phyloP scores from a whole-genome alignment of 2,113 vertebrate genomes.

The Megalops atlanticus region DNA sequence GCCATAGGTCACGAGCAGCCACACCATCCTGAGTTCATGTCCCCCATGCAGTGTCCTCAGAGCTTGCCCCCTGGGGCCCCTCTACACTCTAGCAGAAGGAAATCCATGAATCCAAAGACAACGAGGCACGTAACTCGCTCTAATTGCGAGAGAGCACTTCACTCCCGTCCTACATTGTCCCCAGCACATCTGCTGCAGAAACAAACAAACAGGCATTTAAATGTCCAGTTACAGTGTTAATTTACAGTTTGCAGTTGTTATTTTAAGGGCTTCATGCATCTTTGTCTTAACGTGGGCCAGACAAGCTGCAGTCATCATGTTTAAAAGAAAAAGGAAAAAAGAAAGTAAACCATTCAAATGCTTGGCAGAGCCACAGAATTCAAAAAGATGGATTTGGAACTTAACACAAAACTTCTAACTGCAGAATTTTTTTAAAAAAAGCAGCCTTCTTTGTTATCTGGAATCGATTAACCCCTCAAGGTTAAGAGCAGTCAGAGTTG shows the following conservation, averaged over 20 bases:
- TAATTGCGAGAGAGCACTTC: too few relatives aligned
- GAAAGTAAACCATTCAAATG: conserved; percentile 21
- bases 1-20: conserved; percentile 27
- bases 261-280: not conserved
- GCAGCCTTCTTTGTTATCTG: conserved; percentile 58
- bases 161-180: too few relatives aligned
- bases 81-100: too few relatives aligned
- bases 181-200: not conserved
- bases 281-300: not conserved
- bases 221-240: not conserved
- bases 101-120: too few relatives aligned
- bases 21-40: conserved; percentile 4
- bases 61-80: too few relatives aligned
- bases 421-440: conserved; percentile 46
- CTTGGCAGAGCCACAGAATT: conserved; percentile 53
- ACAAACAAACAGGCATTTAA: too few relatives aligned
- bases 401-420: conserved; percentile 51
- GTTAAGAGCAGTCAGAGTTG: conserved; percentile 34
- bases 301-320: not conserved
- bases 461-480: conserved; percentile 46
- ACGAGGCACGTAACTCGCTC: too few relatives aligned
- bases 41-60: not conserved
- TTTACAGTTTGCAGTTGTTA: not conserved
- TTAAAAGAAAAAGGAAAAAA: not conserved
- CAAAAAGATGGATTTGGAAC: conserved; percentile 56